Base-by-base conservation (phyloP, 2,888 invertebrate species). In the Leptinotarsa juncta region DNA sequence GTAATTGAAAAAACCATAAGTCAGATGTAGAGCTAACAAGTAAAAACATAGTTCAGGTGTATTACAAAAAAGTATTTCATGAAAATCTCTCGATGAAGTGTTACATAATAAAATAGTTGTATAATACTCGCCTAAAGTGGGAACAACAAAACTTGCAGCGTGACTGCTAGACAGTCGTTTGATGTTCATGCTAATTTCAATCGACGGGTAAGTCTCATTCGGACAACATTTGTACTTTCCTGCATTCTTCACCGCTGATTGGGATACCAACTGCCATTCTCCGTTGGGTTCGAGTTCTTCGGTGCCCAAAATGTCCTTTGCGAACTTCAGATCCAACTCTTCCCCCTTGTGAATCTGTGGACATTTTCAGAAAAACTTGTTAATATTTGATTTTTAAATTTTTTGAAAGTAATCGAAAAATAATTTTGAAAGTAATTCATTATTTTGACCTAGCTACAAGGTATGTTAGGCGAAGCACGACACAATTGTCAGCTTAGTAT, bases 151-250 rank as follows among this genome's bases (percentile, higher is more conserved):
- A 69, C 90, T 88, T 0, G 91, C 90, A 3, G 90, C 90, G 18
- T 91, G 89, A 0, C 90, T 89, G 0, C 90, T 90, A 0, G 91
- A 89, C 82, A 92, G 89, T 78, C 94, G 89, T 82, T 90, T 89
- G 75, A 94, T 83, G 4, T 86, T 78, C 81, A 93, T 91, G 16
- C 87, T 89, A 77, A 91, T 90, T 75, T 89, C 88, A 60, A 93
- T 82, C 83, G 90, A 90, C 0, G 93, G 92, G 82, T 91, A 93
- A 0, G 92, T 91, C 57, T 87, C 89, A 79, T 92, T 91, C 0
- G 90, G 90, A 77, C 90, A 90, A 74, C 90, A 90, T 1, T 84
- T 84, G 80, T 90, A 92, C 71, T 88, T 88, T 3, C 90, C 91
- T 1, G 88, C 82, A 53, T 89, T 80, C 68, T 89, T 90, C n/a